Conservation (phyloP, 2,888 invertebrate genomes). For the Thyatira batis region DNA sequence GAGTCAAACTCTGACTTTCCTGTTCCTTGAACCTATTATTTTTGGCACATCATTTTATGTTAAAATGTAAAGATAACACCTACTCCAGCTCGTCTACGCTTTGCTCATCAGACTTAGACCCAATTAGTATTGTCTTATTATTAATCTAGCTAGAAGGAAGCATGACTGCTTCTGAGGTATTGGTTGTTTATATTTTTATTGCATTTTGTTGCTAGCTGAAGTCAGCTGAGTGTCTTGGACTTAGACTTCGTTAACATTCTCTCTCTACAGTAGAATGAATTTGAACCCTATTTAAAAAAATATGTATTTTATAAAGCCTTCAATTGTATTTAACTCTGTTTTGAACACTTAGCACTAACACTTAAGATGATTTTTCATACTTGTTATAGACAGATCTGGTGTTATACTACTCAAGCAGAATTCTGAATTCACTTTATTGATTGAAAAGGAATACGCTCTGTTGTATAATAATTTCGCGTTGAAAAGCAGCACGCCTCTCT, state of each 20-base stretch:
- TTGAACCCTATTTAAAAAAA: conserved; percentile 39
- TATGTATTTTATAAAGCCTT: conserved; percentile 38
- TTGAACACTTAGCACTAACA: conserved; percentile 56
- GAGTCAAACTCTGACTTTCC: conserved; percentile 14
- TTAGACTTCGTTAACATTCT: conserved; percentile 42
- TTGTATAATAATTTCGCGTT: conserved; percentile 67
- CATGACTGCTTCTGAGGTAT: conserved; percentile 74
- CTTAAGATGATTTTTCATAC: conserved; percentile 57
- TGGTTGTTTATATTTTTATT: conserved; percentile 46
- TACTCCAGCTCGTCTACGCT: conserved; percentile 29
- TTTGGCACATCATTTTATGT: conserved; percentile 69
- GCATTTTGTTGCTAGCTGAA: conserved; percentile 52
- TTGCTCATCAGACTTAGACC: conserved; percentile 52
- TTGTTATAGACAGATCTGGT: conserved; percentile 74
- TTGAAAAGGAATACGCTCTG: conserved; percentile 65
- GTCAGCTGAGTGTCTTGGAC: conserved; percentile 34
- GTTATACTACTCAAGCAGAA: conserved; percentile 65
- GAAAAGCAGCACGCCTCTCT: conserved; percentile 74
- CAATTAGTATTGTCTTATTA: conserved; percentile 52
- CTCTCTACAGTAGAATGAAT: conserved; percentile 46
- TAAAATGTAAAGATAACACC: conserved; percentile 41
- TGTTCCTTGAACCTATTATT: conserved; percentile 29
- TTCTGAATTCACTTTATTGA: conserved; percentile 42
- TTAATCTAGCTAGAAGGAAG: conserved; percentile 66
- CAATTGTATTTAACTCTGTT: conserved; percentile 48